Evolutionary conservation across 1,140 invertebrate species (phyloP).

Genomic region (Mamestra configurata): DNA sequence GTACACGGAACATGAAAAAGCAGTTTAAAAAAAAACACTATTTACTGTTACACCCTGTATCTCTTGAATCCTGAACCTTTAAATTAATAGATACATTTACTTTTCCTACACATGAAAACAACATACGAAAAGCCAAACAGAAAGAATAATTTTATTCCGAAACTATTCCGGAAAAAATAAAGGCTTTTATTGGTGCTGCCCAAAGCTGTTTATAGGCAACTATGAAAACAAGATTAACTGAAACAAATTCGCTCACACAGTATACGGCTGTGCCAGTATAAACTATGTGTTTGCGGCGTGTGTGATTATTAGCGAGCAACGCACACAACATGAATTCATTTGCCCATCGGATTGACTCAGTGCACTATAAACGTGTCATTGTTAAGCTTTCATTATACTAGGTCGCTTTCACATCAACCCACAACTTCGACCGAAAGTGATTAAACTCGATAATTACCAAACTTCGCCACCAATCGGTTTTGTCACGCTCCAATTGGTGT

Average conservation of each 20-base stretch:
- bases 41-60: not conserved
- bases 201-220: conserved; percentile 19
- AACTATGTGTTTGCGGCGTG: conserved; percentile 7
- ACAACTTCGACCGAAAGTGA: conserved; percentile 11
- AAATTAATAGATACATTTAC: not conserved
- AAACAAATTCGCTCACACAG: conserved; percentile 2
- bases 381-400: conserved; percentile 11
- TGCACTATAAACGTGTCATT: conserved; percentile 7
- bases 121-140: not conserved
- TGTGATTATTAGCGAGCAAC: conserved; percentile 12
- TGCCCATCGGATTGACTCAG: conserved; percentile 24
- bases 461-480: conserved; percentile 39
- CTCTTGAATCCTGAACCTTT: not conserved
- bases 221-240: conserved; percentile 38
- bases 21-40: not conserved
- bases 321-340: conserved; percentile 7
- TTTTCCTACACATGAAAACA: conserved; percentile 6
- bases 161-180: conserved; percentile 26
- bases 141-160: not conserved
- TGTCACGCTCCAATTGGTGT: conserved; percentile 9
- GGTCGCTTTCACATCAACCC: not conserved
- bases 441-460: conserved; percentile 43
- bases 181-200: conserved; percentile 1
- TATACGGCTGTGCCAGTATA: conserved; percentile 11
- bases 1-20: no score